phyloP scores from a whole-genome alignment of 2,797 vertebrate species.

The Sebastes reedi region DNA sequence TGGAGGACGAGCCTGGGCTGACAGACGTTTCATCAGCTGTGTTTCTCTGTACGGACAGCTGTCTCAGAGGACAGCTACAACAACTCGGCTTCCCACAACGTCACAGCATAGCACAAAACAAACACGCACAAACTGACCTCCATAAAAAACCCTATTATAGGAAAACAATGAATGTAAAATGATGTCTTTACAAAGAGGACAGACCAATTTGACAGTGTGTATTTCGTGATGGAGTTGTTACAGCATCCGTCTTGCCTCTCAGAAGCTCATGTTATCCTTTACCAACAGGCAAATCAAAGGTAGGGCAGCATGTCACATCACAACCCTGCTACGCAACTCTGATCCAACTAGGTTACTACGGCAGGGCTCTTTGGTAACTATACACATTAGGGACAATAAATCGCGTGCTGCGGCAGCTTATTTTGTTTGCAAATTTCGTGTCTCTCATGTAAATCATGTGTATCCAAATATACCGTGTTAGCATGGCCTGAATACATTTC shows the following conservation, averaged over 20 bases:
- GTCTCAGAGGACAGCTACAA: conserved; percentile 54
- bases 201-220: conserved; percentile 10
- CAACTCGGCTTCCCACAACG: conserved; percentile 32
- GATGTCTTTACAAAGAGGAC: not conserved
- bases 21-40: conserved; percentile 63
- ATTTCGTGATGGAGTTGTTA: not conserved
- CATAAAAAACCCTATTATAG: not conserved
- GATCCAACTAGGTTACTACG: conserved; percentile 36
- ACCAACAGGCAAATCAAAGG: not conserved
- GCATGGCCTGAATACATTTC: conserved; percentile 2
- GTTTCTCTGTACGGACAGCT: conserved; percentile 50
- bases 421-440: conserved; percentile 38
- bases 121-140: conserved; percentile 6
- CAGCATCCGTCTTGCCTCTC: not conserved
- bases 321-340: conserved; percentile 64
- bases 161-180: not conserved
- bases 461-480: not conserved
- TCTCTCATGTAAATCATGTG: conserved; percentile 17
- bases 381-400: not conserved
- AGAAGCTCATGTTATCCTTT: not conserved
- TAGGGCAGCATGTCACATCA: conserved; percentile 42
- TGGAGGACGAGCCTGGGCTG: conserved; percentile 12
- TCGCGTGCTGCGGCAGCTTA: conserved; percentile 19
- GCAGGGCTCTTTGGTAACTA: conserved; percentile 12
- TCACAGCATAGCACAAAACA: conserved; percentile 20